These are phyloP conservation scores for Procambarus virginalis DNA, from an alignment of 1,140 invertebrate genomes.

Conservation along the genomic window DNA sequence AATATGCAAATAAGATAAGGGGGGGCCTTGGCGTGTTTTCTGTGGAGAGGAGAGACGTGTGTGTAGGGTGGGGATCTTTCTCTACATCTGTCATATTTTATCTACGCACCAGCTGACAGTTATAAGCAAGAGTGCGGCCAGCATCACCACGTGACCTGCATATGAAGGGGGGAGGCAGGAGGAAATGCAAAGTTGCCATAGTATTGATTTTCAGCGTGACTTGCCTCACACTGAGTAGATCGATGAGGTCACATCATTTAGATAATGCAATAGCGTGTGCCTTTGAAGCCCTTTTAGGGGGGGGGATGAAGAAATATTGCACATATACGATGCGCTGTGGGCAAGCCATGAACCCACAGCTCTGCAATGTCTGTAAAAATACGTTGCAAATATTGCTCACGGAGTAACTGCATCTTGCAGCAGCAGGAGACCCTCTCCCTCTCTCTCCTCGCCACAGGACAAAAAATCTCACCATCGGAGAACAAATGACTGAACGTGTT, in stretches of 20 bases:
- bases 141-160: too few species aligned
- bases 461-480: slow-evolving; percentile 21
- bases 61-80: slow-evolving; percentile 22
- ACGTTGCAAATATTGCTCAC: not conserved
- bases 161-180: not conserved
- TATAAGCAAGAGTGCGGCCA: too few species aligned
- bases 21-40: slow-evolving; percentile 31
- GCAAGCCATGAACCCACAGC: not conserved
- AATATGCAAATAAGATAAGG: slow-evolving; percentile 41
- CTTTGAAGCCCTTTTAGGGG: not conserved
- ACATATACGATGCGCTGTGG: not conserved
- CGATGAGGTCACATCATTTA: slow-evolving; percentile 16
- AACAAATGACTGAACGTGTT: slow-evolving; percentile 33
- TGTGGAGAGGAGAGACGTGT: not conserved
- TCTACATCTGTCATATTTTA: too few species aligned
- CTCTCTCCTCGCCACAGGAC: not conserved
- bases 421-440: not conserved
- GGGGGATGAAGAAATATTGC: not conserved
- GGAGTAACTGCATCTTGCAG: not conserved
- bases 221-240: slow-evolving; percentile 16
- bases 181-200: slow-evolving; percentile 5
- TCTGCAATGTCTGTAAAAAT: not conserved
- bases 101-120: too few species aligned
- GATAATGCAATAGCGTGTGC: not conserved
- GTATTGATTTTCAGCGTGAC: slow-evolving; percentile 32